phyloP scores from a whole-genome alignment of 2,113 vertebrate species.

The Miniopterus natalensis region DNA sequence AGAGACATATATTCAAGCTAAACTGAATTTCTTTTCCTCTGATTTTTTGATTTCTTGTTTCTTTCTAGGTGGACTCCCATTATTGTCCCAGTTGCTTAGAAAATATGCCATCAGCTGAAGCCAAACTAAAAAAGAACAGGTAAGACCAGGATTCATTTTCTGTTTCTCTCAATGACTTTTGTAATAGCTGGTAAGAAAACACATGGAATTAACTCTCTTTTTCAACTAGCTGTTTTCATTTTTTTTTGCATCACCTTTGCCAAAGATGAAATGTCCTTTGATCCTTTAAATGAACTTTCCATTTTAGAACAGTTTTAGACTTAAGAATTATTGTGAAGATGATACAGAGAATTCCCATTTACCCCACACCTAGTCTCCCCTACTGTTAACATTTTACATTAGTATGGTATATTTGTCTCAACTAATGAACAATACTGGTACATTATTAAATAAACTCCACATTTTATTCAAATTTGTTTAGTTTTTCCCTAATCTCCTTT shows the following conservation, averaged over 20 bases:
- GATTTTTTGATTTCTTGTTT: slow-evolving; percentile 47
- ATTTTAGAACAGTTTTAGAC: slow-evolving; percentile 44
- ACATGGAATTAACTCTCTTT: background rate
- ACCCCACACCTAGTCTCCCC: background rate
- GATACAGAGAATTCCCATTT: background rate
- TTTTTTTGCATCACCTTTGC: slow-evolving; percentile 22
- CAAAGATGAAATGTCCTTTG: slow-evolving; percentile 28
- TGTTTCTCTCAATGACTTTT: slow-evolving; percentile 44
- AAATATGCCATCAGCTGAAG: slow-evolving; percentile 99
- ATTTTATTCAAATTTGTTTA: slow-evolving; percentile 30
- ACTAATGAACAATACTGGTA: background rate
- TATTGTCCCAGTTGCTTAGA: slow-evolving; percentile 99
- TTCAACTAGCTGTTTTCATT: background rate
- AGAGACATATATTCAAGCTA: background rate
- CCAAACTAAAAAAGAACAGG: slow-evolving; percentile 99
- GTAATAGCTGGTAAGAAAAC: slow-evolving; percentile 46
- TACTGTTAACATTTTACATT: background rate
- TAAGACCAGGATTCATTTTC: slow-evolving; percentile 75
- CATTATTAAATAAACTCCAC: background rate
- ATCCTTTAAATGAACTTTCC: background rate
- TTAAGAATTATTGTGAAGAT: slow-evolving; percentile 54
- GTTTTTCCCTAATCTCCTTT: slow-evolving; percentile 13
- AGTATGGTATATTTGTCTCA: background rate
- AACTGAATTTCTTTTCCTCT: slow-evolving; percentile 40
- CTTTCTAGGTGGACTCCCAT: slow-evolving; percentile 96